Percentiles rank a stretch among this genome's conserved stretches.
Evolutionary conservation across 37 sponge, comb jelly and placozoan species (phyloP).

Genomic region (Aphrocallistes beatrix): DNA sequence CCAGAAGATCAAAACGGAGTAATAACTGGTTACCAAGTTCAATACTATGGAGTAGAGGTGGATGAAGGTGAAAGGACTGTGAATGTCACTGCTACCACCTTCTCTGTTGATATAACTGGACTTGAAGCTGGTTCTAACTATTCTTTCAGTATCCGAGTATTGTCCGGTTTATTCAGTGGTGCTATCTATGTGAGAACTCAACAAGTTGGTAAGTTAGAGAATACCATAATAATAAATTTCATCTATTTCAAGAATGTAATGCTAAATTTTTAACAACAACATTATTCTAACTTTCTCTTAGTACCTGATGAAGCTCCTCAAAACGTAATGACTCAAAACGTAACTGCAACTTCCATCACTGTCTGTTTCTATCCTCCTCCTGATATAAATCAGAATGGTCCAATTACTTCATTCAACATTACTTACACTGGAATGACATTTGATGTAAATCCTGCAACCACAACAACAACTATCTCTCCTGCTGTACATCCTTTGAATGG

Average conservation of each 20-base stretch:
- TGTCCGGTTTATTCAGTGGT: too few relatives aligned
- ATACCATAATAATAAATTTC: neutral
- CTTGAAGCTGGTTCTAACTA: neutral
- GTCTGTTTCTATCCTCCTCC: neutral
- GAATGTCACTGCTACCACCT: neutral
- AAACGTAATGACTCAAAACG: neutral
- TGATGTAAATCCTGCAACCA: neutral
- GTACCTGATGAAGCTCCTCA: neutral
- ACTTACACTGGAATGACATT: neutral
- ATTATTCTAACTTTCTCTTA: neutral
- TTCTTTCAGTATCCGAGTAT: neutral
- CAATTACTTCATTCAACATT: neutral
- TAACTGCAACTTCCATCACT: neutral
- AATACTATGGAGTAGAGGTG: neutral
- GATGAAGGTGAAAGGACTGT: too few relatives aligned
- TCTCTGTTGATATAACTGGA: conserved; percentile 2
- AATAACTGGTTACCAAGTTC: neutral
- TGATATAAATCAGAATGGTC: neutral
- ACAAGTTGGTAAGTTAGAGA: too few relatives aligned
- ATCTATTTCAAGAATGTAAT: neutral
- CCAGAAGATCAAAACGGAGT: neutral
- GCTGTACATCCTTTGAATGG: neutral
- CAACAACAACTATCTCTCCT: neutral
- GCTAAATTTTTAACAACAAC: neutral
- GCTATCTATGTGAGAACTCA: too few relatives aligned